Percentiles rank a stretch among this genome's conserved stretches.
Conservation (phyloP, 2,113 vertebrate species). For the Sinosuthora webbiana region DNA sequence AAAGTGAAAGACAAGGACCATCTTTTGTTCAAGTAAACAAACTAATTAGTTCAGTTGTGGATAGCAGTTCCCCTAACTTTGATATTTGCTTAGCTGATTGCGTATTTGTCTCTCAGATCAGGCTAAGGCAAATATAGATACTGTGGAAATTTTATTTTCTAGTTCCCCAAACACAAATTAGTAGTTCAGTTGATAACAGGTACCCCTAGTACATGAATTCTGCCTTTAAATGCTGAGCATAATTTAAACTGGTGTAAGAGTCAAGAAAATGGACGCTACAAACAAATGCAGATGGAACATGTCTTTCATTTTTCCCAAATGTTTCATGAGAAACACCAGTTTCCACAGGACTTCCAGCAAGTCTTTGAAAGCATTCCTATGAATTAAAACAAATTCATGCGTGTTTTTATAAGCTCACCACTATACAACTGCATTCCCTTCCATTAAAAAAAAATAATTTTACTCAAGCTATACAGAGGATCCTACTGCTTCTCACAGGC, state of each 20-base stretch:
- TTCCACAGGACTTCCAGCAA: not conserved
- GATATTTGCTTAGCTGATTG: slow-evolving; percentile 29
- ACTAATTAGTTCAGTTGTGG: not conserved
- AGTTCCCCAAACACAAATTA: not conserved
- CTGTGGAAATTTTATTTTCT: not conserved
- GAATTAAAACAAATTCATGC: not conserved
- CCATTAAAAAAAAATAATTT: not conserved
- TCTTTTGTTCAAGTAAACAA: not conserved
- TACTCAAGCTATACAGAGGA: not conserved
- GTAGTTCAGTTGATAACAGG: not conserved
- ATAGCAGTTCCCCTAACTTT: not conserved
- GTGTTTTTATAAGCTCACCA: not conserved
- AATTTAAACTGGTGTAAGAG: not conserved
- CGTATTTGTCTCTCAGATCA: not conserved
- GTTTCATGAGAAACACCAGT: not conserved
- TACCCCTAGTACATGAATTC: not conserved
- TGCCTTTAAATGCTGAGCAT: not conserved
- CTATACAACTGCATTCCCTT: not conserved
- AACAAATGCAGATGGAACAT: not conserved
- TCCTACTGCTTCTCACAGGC: not conserved
- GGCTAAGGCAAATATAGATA: not conserved
- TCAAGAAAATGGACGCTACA: not conserved
- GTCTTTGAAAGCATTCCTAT: not conserved
- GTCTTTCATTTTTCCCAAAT: not conserved
- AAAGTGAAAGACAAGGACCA: not conserved